These are phyloP conservation scores for Sipunculus nudus DNA, from an alignment of 2,888 invertebrate species.

Conservation along the genomic window DNA sequence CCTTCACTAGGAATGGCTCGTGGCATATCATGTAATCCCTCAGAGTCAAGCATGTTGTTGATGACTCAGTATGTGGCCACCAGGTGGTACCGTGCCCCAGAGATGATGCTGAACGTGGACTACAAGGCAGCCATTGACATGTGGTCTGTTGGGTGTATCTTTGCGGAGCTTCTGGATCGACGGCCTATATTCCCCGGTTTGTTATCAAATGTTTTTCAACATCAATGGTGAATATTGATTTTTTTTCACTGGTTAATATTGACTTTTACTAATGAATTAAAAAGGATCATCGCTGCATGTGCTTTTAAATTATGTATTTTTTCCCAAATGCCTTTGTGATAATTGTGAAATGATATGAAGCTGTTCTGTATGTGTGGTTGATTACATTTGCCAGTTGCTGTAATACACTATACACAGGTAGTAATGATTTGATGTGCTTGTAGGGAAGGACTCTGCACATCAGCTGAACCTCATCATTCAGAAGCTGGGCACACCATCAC, in stretches of 20 bases:
- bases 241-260: too few relatives aligned
- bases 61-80: slow-evolving; percentile 69
- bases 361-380: too few relatives aligned
- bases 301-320: too few relatives aligned
- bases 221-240: too few relatives aligned
- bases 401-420: too few relatives aligned
- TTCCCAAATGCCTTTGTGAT: too few relatives aligned
- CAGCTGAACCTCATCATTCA: slow-evolving; percentile 67
- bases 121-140: slow-evolving; percentile 68
- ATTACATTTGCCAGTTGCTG: too few relatives aligned
- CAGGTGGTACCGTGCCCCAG: slow-evolving; percentile 68
- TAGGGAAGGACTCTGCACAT: slow-evolving; percentile 60
- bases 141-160: slow-evolving; percentile 70
- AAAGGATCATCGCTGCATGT: too few relatives aligned
- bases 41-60: slow-evolving; percentile 49
- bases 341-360: too few relatives aligned
- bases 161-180: slow-evolving; percentile 69
- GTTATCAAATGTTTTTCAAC: too few relatives aligned
- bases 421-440: slow-evolving; percentile 7
- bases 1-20: slow-evolving; percentile 61
- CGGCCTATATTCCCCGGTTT: slow-evolving; percentile 68
- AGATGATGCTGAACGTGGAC: slow-evolving; percentile 66
- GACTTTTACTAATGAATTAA: too few relatives aligned
- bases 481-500: slow-evolving; percentile 66
- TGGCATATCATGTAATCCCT: slow-evolving; percentile 48